Conservation (phyloP, 2,113 vertebrate species). For the Romanogobio albipinnatus region DNA sequence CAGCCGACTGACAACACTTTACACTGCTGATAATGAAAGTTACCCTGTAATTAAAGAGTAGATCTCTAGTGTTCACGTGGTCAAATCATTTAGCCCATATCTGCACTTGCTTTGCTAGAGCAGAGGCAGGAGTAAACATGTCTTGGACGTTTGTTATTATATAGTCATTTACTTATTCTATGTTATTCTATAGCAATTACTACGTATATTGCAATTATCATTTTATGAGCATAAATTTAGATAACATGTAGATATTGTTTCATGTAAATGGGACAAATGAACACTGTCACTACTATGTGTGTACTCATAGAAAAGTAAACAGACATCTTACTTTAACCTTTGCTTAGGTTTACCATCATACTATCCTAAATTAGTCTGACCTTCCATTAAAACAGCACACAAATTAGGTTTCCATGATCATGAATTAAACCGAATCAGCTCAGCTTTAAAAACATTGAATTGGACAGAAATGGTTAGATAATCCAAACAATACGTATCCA, state of each 20-base stretch:
- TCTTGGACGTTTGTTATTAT: not conserved
- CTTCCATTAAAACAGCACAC: not conserved
- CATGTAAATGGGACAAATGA: not conserved
- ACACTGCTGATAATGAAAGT: not conserved
- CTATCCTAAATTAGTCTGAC: not conserved
- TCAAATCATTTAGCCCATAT: not conserved
- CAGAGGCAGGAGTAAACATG: not conserved
- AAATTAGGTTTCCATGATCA: not conserved
- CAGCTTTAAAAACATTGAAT: not conserved
- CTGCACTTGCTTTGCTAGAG: not conserved
- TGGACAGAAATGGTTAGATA: no score
- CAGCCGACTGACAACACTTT: constrained; percentile 1
- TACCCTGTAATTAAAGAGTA: not conserved
- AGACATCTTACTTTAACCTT: not conserved
- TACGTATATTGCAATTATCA: not conserved
- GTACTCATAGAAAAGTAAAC: not conserved
- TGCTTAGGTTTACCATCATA: not conserved
- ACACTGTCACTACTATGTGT: not conserved
- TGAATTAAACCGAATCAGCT: not conserved
- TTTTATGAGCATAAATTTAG: no score
- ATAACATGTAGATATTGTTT: not conserved
- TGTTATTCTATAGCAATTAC: not conserved
- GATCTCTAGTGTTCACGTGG: not conserved
- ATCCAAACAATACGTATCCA: not conserved
- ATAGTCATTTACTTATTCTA: not conserved